Evolutionary conservation across 2,797 vertebrate species (phyloP).

Genomic region (Ctenochaetus hawaiiensis): DNA sequence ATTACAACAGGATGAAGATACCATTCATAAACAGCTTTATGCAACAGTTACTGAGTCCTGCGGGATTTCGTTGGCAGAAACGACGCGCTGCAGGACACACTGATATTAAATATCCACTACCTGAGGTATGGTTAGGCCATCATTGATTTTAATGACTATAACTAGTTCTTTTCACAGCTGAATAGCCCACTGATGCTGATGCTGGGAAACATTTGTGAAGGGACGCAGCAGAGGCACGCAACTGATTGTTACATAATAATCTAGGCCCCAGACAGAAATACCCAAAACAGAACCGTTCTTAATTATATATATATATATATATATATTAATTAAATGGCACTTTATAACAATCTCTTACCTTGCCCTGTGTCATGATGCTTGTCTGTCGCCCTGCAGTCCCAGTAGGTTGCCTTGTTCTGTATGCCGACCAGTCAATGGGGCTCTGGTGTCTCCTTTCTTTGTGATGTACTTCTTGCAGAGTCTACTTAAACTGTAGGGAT

Average conservation of each 20-base stretch:
- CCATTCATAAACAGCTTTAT: too few species aligned
- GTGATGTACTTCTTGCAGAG: conserved; percentile 12
- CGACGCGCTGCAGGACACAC: too few species aligned
- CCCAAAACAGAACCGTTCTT: not conserved
- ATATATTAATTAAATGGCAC: not conserved
- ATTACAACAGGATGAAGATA: too few species aligned
- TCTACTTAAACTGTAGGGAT: conserved; percentile 4
- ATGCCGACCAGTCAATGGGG: conserved; percentile 17
- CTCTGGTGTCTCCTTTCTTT: conserved; percentile 33
- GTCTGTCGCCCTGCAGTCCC: conserved; percentile 20
- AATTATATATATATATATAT: not conserved
- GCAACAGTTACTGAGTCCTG: too few species aligned
- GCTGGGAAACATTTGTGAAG: conserved; percentile 1
- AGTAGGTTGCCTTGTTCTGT: conserved; percentile 18
- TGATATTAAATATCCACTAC: too few species aligned
- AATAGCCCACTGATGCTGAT: not conserved
- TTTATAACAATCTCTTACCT: conserved; percentile 72
- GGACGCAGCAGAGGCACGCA: not conserved
- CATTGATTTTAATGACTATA: too few species aligned
- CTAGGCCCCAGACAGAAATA: not conserved
- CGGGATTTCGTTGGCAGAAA: too few species aligned
- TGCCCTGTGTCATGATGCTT: conserved; percentile 84
- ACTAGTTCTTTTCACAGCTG: not conserved
- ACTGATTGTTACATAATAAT: conserved; percentile 29
- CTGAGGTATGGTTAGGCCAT: too few species aligned